Percentiles rank a stretch among this genome's conserved stretches.
Evolutionary conservation across 2,888 invertebrate genomes (phyloP).

Genomic region (Oxycera nigricornis): DNA sequence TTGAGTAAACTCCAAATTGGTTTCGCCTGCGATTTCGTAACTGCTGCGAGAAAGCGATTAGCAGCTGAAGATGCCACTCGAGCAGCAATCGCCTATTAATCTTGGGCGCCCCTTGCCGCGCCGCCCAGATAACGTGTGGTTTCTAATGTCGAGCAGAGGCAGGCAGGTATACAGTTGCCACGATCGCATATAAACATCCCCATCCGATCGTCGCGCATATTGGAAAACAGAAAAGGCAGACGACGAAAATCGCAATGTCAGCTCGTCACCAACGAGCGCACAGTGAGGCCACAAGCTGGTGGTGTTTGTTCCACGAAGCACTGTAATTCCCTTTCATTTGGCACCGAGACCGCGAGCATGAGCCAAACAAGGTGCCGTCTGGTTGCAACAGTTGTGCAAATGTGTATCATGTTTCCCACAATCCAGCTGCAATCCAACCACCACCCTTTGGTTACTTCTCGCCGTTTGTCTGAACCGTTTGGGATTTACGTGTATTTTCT

Average conservation of each 20-base stretch:
- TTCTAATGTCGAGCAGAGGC: too few relatives aligned
- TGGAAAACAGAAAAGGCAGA: neutral
- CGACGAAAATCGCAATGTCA: neutral
- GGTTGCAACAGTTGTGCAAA: neutral
- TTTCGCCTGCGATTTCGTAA: too few relatives aligned
- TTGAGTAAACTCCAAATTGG: too few relatives aligned
- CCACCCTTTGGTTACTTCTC: neutral
- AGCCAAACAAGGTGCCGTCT: neutral
- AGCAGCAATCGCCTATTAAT: too few relatives aligned
- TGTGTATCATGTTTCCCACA: neutral
- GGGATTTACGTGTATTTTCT: too few relatives aligned
- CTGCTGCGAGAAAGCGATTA: too few relatives aligned
- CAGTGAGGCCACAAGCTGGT: constrained; percentile 15
- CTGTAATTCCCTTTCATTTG: neutral
- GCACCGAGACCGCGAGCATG: neutral
- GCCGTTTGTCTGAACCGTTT: neutral
- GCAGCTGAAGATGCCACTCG: too few relatives aligned
- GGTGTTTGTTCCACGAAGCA: neutral
- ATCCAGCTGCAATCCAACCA: too few relatives aligned
- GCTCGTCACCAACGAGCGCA: constrained; percentile 12
- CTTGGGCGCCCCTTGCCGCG: too few relatives aligned
- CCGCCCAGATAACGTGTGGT: too few relatives aligned
- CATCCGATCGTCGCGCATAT: neutral
- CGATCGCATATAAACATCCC: neutral
- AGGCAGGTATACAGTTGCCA: neutral